Base-by-base conservation (phyloP, 2,113 vertebrate species). In the Dicrurus megarhynchus region DNA sequence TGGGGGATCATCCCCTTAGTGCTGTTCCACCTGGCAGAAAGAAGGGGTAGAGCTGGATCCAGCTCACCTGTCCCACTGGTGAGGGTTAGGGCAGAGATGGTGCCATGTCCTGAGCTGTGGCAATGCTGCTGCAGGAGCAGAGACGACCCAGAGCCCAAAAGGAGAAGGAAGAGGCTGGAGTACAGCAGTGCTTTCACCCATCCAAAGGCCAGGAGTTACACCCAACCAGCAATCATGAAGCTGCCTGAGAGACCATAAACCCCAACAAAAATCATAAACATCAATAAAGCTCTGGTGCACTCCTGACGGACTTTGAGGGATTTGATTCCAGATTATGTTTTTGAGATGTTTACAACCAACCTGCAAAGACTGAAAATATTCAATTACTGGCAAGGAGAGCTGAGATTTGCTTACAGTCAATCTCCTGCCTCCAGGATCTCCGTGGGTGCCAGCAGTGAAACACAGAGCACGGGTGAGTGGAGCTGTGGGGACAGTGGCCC, bases 111-210 rank as follows among this genome's bases (percentile, higher is more conserved):
- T 19, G 63, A 65, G 75, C 46, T 52, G 10, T 52, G 47, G 32
- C 53, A 68, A 7, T 3, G 27, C 37, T 80, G 52, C 37, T 65
- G 26, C 1, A 1, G 42, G 37, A 83, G 50, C 53, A 1, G 2
- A 44, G 78, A 18, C 4, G 9, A 10, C 15, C 23, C 30, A 27
- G 33, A 55, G 27, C 18, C 22, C 84, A 41, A n/a, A 33, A 35
- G 35, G n/a, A 74, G 50, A 41, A 74, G 53, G 37, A 46, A 46
- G 69, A 42, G 33, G 44, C 52, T 84, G 81, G 41, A 84, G 16
- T 7, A 41, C 0, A 0, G 32, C 52, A 86, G 39, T 0, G 1
- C 35, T 68, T 61, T 55, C 30, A 24, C 0, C 0, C 12, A 11
- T 24, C 46, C 30, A 26, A 59, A 64, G 37, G 23, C 9, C n/a